Evolutionary conservation across 2,888 invertebrate species (phyloP).

Genomic region (Tetanocera ferruginea): DNA sequence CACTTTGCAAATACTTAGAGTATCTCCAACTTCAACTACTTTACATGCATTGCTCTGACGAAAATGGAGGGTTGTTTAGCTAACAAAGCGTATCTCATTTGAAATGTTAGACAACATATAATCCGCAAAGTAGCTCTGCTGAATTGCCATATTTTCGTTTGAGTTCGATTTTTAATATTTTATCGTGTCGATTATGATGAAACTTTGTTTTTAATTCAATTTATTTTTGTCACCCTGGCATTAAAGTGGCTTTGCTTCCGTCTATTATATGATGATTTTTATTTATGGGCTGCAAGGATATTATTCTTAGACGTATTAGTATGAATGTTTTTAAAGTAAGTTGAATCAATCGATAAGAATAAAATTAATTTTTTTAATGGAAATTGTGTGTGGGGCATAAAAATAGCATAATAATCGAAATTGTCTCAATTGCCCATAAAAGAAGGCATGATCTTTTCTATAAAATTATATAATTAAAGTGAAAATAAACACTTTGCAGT

Average conservation of each 20-base stretch:
- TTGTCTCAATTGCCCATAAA: too few species aligned
- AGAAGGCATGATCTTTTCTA: too few species aligned
- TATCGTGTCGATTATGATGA: background rate
- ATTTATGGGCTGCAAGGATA: background rate
- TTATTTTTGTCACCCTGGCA: background rate
- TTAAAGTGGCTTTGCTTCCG: background rate
- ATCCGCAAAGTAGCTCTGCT: background rate
- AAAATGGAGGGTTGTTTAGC: background rate
- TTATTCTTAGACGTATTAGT: too few species aligned
- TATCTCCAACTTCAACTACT: background rate
- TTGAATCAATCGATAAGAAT: background rate
- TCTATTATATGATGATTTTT: background rate
- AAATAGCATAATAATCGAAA: too few species aligned
- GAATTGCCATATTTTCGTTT: constrained; percentile 27
- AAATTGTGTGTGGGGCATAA: too few species aligned
- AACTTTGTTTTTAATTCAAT: constrained; percentile 29
- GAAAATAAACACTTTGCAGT: too few species aligned
- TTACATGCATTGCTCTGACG: background rate
- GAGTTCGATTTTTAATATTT: constrained; percentile 35
- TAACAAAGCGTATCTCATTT: background rate
- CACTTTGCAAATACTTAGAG: constrained; percentile 10
- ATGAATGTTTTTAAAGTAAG: background rate
- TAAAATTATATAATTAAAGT: too few species aligned
- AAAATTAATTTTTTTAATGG: too few species aligned
- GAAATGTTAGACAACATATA: background rate